Evolutionary conservation across 2,797 vertebrate species (phyloP).

Genomic region (Chromobotia macracanthus): DNA sequence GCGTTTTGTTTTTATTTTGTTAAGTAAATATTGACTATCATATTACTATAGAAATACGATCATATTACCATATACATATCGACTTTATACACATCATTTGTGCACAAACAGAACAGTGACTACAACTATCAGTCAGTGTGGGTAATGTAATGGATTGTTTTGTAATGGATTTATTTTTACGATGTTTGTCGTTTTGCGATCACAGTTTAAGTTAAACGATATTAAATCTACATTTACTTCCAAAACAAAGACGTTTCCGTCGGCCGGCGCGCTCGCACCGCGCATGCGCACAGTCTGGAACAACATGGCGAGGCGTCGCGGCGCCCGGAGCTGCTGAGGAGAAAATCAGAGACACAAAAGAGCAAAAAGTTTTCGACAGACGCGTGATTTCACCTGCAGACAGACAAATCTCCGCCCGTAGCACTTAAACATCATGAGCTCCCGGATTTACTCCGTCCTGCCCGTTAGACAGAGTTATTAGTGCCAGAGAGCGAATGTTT

Average conservation of each 20-base stretch:
- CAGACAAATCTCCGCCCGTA: background rate
- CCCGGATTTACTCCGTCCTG: constrained; percentile 15
- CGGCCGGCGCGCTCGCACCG: background rate
- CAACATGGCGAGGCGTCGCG: constrained; percentile 65
- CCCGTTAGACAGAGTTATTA: constrained; percentile 31
- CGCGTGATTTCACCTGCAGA: background rate
- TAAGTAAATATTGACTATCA: no score
- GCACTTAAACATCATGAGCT: constrained; percentile 16
- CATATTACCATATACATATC: no score
- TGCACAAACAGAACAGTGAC: no score
- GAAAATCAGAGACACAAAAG: constrained; percentile 66
- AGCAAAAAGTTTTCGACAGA: constrained; percentile 59
- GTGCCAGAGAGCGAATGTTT: constrained; percentile 58
- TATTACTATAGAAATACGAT: no score
- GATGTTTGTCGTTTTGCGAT: background rate
- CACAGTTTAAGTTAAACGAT: no score
- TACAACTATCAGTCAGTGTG: no score
- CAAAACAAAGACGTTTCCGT: background rate
- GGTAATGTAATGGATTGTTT: no score
- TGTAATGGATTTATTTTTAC: no score
- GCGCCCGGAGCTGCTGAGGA: constrained; percentile 49
- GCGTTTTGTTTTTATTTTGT: no score
- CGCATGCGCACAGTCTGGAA: constrained; percentile 57
- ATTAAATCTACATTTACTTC: background rate
- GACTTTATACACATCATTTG: no score